phyloP scores from a whole-genome alignment of 2,113 vertebrate species.

The Megaleporinus macrocephalus region DNA sequence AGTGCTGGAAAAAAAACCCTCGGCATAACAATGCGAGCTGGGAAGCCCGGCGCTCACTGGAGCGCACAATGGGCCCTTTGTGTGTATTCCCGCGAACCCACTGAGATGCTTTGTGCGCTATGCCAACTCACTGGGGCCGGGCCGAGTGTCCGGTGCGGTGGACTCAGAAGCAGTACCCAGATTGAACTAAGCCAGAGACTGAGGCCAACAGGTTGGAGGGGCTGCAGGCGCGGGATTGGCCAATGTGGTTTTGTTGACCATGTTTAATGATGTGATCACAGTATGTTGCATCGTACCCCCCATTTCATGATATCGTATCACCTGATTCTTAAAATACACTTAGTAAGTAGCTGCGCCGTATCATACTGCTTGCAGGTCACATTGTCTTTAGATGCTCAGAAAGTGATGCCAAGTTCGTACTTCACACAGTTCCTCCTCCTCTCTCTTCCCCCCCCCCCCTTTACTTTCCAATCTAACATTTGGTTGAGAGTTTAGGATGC shows the following conservation, averaged over 20 bases:
- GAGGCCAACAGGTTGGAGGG: not conserved
- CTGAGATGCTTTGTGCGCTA: conserved; percentile 68
- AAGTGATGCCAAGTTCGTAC: too few species aligned
- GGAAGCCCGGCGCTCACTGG: conserved; percentile 59
- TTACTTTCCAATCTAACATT: too few species aligned
- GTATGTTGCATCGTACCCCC: too few species aligned
- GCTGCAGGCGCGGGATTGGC: not conserved
- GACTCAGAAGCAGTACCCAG: conserved; percentile 15
- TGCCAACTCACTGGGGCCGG: conserved; percentile 72
- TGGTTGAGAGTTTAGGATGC: too few species aligned
- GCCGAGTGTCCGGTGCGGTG: conserved; percentile 44
- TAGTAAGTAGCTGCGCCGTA: too few species aligned
- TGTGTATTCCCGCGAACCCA: conserved; percentile 66
- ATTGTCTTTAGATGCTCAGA: too few species aligned
- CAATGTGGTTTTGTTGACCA: not conserved
- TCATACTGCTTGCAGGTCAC: too few species aligned
- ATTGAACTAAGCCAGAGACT: not conserved
- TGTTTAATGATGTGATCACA: too few species aligned
- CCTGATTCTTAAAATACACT: too few species aligned
- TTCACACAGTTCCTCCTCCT: too few species aligned
- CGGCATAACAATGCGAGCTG: conserved; percentile 62
- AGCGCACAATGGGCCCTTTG: conserved; percentile 74
- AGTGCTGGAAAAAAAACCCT: conserved; percentile 51
- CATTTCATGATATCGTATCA: too few species aligned
- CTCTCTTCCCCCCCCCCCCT: too few species aligned